These are phyloP conservation scores for Alouatta palliata DNA, from an alignment of 2,113 vertebrate genomes.

Conservation along the genomic window DNA sequence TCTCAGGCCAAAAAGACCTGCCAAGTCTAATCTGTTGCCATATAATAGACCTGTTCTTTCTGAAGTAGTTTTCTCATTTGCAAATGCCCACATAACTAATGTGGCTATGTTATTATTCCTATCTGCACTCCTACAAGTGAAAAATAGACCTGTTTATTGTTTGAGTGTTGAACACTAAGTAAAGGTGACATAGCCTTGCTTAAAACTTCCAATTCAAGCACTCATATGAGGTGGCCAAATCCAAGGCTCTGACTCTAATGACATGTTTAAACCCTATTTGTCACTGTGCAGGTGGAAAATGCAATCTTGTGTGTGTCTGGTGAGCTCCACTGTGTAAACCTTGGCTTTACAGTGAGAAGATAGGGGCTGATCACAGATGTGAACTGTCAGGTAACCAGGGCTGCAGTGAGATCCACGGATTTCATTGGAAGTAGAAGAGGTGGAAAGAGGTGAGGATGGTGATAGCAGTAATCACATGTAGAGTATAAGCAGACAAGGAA, in stretches of 20 bases:
- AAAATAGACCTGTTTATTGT: neutral
- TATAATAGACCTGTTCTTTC: neutral
- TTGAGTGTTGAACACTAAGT: neutral
- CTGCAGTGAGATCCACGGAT: neutral
- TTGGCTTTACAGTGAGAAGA: neutral
- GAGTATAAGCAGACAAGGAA: neutral
- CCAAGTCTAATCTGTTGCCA: neutral
- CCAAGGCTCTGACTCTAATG: neutral
- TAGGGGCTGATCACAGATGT: rapidly evolving
- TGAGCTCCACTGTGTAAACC: rapidly evolving
- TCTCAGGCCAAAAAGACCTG: neutral
- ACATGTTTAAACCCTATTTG: rapidly evolving
- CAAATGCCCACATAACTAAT: neutral
- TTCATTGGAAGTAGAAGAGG: neutral
- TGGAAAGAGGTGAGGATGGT: neutral
- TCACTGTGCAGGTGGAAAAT: too few relatives aligned
- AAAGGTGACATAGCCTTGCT: neutral
- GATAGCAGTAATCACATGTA: rapidly evolving
- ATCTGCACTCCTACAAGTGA: neutral
- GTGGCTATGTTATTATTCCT: neutral
- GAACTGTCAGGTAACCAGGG: neutral
- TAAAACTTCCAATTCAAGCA: neutral
- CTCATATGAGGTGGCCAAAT: neutral
- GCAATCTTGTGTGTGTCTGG: rapidly evolving
- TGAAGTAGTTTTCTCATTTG: neutral